Base-by-base conservation (phyloP, 1,140 invertebrate species). In the Ylistrum balloti region DNA sequence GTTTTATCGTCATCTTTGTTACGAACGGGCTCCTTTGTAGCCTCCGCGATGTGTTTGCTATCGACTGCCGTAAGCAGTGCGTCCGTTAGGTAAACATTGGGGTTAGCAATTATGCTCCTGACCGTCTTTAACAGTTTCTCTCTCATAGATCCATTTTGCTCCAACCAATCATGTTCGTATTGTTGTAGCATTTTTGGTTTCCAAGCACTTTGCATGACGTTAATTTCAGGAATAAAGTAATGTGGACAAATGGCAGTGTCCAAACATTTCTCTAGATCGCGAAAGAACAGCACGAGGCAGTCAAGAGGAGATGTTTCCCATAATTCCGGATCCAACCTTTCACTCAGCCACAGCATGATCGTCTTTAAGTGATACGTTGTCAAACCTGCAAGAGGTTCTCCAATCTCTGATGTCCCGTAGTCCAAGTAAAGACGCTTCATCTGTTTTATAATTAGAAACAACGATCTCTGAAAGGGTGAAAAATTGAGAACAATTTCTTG, bases 291-390 rank as follows among this genome's bases (percentile, higher is more conserved):
- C 28, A 74, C 85, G 33, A 90, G 87, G 20, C 86, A 85, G 11
- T 35, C 33, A 0, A 0, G 45, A 17, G 86, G 86, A 32, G 33
- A 85, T 5, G 87, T 45, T 0, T 48, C 34, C 45, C 45, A 90
- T 20, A 17, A 10, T 33, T 28, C 28, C 17, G 32, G 41, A 34
- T 87, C 86, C 10, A 48, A 11, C 3, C 33, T 35, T 90, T 90
- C 89, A 41, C 41, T 48, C 86, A 88, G 20, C 89, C 89, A 90
- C 0, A 90, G 11, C 86, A 85, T 86, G 33, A 90, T 33, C 1
- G 86, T 90, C 38, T 90, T 90, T 33, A 90, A 38, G 20, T 90
- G 89, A 38, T 88, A 90, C 17, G 89, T 85, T 32, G 89, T 90
- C 10, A 90, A 33, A 20, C 89, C 86, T 32, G 41, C 34, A 0